A percentile compares a stretch with the other conserved stretches of the same genome.
These are phyloP conservation scores for Coremacera marginata DNA, from an alignment of 2,888 invertebrate genomes.

Conservation along the genomic window DNA sequence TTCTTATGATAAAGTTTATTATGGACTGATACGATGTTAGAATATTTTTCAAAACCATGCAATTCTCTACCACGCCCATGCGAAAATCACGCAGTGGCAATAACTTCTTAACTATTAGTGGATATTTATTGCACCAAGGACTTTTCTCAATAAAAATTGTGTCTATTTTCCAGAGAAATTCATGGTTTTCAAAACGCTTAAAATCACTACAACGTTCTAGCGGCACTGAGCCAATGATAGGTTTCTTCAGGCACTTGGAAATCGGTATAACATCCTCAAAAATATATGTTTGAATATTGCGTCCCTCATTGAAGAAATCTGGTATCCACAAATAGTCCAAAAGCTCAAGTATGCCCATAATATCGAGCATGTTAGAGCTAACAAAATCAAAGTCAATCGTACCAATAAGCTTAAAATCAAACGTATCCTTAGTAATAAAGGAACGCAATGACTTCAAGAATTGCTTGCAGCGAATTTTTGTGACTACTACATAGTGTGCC, in stretches of 20 bases:
- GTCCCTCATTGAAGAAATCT: slow-evolving; percentile 55
- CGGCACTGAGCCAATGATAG: slow-evolving; percentile 64
- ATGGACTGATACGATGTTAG: slow-evolving; percentile 57
- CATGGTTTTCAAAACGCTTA: slow-evolving; percentile 61
- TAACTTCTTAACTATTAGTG: slow-evolving; percentile 65
- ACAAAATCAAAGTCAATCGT: slow-evolving; percentile 59
- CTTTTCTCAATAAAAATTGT: slow-evolving; percentile 67
- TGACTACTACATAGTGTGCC: slow-evolving; percentile 60
- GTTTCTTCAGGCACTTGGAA: slow-evolving; percentile 57
- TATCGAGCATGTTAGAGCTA: slow-evolving; percentile 59
- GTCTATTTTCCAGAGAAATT: slow-evolving; percentile 61
- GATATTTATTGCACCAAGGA: slow-evolving; percentile 62
- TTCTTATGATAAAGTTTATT: slow-evolving; percentile 64
- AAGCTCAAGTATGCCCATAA: slow-evolving; percentile 59
- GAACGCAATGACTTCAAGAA: slow-evolving; percentile 55
- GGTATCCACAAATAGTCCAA: slow-evolving; percentile 64
- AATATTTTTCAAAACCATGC: slow-evolving; percentile 52
- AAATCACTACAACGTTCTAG: slow-evolving; percentile 64
- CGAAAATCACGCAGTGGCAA: slow-evolving; percentile 60
- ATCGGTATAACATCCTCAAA: slow-evolving; percentile 59
- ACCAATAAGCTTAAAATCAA: slow-evolving; percentile 57
- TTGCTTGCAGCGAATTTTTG: slow-evolving; percentile 56
- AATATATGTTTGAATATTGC: slow-evolving; percentile 53
- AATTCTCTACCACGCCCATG: slow-evolving; percentile 53
- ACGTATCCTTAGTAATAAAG: slow-evolving; percentile 40